Conservation (phyloP, 2,888 invertebrate genomes). For the Chrysomela aeneicollis region DNA sequence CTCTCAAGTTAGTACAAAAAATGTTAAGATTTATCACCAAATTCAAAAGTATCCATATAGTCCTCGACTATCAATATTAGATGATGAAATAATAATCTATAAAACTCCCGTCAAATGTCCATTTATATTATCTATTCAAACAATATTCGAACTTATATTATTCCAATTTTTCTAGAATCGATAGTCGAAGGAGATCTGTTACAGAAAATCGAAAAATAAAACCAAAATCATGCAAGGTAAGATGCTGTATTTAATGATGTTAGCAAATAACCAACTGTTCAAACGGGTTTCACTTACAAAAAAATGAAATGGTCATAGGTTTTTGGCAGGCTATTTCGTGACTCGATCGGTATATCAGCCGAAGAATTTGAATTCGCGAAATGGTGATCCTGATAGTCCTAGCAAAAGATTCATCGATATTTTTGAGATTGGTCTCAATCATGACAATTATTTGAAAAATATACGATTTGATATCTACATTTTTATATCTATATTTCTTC, state of each 20-base stretch:
- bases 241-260: conserved; percentile 51
- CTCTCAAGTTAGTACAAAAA: conserved; percentile 34
- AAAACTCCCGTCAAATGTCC: no score
- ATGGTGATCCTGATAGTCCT: conserved; percentile 47
- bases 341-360: conserved; percentile 38
- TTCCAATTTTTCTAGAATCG: no score
- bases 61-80: conserved; percentile 1
- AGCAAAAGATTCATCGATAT: conserved; percentile 32
- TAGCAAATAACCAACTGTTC: conserved; percentile 36
- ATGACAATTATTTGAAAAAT: no score
- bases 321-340: conserved; percentile 41
- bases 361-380: conserved; percentile 46
- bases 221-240: conserved; percentile 39
- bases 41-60: background rate
- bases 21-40: conserved; percentile 24
- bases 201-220: conserved; percentile 20
- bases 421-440: conserved; percentile 3
- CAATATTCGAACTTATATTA: no score
- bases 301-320: conserved; percentile 51
- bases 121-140: no score
- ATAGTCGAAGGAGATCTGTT: conserved; percentile 10
- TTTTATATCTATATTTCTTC: no score
- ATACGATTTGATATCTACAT: no score
- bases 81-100: no score
- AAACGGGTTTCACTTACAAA: conserved; percentile 49